Evolutionary conservation across 2,797 vertebrate species (phyloP), one percentile per base, ranked within the genome.

Genomic region (Gymnoscopelus microlampas): DNA sequence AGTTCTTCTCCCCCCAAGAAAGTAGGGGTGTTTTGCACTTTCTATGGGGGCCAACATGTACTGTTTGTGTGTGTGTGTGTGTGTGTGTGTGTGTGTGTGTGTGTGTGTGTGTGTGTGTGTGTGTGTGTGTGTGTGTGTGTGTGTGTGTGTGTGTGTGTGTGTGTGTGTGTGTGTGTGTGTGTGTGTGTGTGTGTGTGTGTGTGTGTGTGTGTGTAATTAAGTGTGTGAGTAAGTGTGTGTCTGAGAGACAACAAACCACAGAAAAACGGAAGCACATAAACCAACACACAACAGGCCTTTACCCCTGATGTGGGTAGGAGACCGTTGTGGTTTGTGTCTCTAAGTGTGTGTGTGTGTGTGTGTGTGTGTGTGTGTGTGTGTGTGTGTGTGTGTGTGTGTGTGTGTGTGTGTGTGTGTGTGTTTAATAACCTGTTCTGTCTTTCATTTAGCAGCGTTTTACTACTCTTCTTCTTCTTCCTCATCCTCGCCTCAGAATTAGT

Each of bases 401-500:
- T 59, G 66, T 51, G 61, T 48, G 53, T 70, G 54, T n/a, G 23
- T 70, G 54, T n/a, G 23, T 58, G 54, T 61, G 54, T 63, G 66
- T 75, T 66, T 85, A 77, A 83, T 81, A 75, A 70, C 55, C 50
- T 78, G 63, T 62, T 68, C 71, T 83, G 77, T 66, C 76, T 81
- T 77, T 80, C 70, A 80, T 82, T 84, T 81, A 63, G 63, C 65
- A 53, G 68, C 29, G 24, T 72, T 86, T 83, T 78, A 79, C 77
- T 79, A 66, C 59, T 74, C 75, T 75, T 81, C 63, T 73, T 74
- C 63, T 59, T 75, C 57, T 44, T 63, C 65, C 19, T 63, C 51
- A 70, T 53, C 53, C 72, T 63, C 55, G 3, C 4, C 29, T 71
- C 65, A 76, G 73, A 61, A 60, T 66, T 49, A 14, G 66, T 58